A percentile compares a stretch with the other conserved stretches of the same genome.
phyloP scores from a whole-genome alignment of 2,888 invertebrate genomes.

The Brachyptera risi region DNA sequence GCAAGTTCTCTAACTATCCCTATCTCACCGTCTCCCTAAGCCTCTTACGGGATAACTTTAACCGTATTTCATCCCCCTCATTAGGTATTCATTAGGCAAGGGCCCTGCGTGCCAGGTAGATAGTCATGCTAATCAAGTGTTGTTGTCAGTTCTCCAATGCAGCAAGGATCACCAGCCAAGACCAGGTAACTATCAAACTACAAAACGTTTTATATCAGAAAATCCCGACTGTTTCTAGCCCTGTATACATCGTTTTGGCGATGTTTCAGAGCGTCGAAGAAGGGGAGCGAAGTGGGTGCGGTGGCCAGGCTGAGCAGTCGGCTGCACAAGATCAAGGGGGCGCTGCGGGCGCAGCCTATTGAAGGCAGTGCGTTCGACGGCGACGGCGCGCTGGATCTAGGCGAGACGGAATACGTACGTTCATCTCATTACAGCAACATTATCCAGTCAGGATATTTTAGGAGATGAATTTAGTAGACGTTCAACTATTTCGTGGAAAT shows the following conservation, averaged over 20 bases:
- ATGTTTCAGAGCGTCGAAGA: conserved; percentile 32
- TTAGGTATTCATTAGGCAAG: too few relatives aligned
- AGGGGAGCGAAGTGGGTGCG: conserved; percentile 43
- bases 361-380: conserved; percentile 51
- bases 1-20: too few relatives aligned
- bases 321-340: conserved; percentile 59
- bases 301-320: conserved; percentile 52
- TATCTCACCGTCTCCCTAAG: too few relatives aligned
- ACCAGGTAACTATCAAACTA: conserved; percentile 36
- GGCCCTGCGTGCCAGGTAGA: too few relatives aligned
- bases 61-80: too few relatives aligned
- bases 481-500: too few relatives aligned
- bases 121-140: not conserved
- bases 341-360: conserved; percentile 49
- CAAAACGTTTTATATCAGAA: too few relatives aligned
- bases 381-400: conserved; percentile 37
- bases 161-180: conserved; percentile 39
- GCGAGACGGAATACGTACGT: conserved; percentile 38
- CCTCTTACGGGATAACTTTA: too few relatives aligned
- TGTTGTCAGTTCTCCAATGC: conserved; percentile 37
- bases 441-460: too few relatives aligned
- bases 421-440: not conserved
- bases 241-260: too few relatives aligned
- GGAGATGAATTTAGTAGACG: too few relatives aligned
- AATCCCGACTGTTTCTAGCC: too few relatives aligned